Conservation (phyloP, 2,797 vertebrate species). For the Scolopax bukidnonensis region DNA sequence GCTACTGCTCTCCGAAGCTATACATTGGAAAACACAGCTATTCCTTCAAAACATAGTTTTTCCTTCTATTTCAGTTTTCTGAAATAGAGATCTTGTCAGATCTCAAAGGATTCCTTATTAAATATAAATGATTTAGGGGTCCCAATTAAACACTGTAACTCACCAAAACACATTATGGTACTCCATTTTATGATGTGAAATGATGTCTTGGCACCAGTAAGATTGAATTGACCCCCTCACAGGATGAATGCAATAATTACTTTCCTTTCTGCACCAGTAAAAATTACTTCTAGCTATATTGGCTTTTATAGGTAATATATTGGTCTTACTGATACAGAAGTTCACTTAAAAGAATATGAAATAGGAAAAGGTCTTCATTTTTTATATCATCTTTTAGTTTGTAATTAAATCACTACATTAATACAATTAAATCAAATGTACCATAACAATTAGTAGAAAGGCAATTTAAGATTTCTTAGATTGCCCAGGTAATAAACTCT, state of each 20-base stretch:
- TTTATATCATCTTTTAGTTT: neutral
- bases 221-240: conserved; percentile 1
- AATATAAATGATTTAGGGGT: neutral
- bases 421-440: neutral
- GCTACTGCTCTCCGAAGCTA: neutral
- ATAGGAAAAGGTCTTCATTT: conserved; percentile 3
- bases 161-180: neutral
- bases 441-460: neutral
- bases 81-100: neutral
- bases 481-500: neutral
- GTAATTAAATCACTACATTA: neutral
- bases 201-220: neutral
- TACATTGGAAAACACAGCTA: neutral
- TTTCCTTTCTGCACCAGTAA: neutral
- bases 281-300: neutral
- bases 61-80: neutral
- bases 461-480: neutral
- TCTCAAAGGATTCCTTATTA: neutral
- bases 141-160: neutral
- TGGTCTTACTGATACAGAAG: neutral
- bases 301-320: conserved; percentile 8
- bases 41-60: neutral
- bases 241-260: neutral
- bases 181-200: neutral
- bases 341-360: neutral